phyloP scores from a whole-genome alignment of 2,888 invertebrate genomes.

The Spodoptera picta region DNA sequence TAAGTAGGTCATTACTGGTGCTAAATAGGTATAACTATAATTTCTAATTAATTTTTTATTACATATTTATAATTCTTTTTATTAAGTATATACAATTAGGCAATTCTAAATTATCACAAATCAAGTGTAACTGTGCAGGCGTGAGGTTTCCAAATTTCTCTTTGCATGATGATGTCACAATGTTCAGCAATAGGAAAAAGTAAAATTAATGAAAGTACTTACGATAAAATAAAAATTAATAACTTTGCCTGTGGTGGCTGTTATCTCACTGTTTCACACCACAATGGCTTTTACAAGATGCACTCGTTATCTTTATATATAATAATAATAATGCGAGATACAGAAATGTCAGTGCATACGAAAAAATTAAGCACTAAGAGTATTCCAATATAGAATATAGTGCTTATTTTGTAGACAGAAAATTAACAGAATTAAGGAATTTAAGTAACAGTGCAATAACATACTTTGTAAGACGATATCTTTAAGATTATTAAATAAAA shows the following conservation, averaged over 20 bases:
- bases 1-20: constrained; percentile 24
- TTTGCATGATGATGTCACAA: constrained; percentile 32
- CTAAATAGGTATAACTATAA: constrained; percentile 35
- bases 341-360: no score
- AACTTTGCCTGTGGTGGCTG: constrained; percentile 5
- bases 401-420: constrained; percentile 24
- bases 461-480: constrained; percentile 51
- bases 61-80: constrained; percentile 44
- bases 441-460: constrained; percentile 57
- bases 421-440: constrained; percentile 47
- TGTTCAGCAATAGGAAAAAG: constrained; percentile 15
- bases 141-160: constrained; percentile 21
- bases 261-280: constrained; percentile 1
- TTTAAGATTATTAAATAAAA: constrained; percentile 60
- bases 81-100: constrained; percentile 58
- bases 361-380: no score
- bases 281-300: neutral
- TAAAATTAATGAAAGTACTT: neutral
- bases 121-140: constrained; percentile 36
- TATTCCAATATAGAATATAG: neutral
- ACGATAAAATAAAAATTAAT: constrained; percentile 9
- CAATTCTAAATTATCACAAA: constrained; percentile 58
- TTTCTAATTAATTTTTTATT: constrained; percentile 40
- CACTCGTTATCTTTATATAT: no score
- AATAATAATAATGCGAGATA: no score